phyloP scores from a whole-genome alignment of 2,113 vertebrate species.

The Sceloporus tristichus region DNA sequence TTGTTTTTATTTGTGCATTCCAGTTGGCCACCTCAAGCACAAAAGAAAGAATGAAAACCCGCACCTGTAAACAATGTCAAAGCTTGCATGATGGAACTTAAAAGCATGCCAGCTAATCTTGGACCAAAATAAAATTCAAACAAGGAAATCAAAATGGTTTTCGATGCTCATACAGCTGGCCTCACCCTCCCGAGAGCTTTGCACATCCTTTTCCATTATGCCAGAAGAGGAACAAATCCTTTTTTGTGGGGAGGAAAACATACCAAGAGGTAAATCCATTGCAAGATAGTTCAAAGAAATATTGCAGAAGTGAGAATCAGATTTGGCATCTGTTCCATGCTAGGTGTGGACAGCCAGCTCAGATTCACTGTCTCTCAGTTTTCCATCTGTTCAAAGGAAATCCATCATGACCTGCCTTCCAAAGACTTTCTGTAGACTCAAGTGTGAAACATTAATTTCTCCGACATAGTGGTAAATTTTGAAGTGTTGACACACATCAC shows the following conservation, averaged over 20 bases:
- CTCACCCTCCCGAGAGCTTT: not conserved
- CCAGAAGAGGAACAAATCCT: not conserved
- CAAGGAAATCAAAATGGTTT: not conserved
- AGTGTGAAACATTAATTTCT: not conserved
- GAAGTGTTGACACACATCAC: not conserved
- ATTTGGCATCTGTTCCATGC: not conserved
- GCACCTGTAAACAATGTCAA: not conserved
- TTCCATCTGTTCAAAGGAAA: not conserved
- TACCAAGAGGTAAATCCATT: not conserved
- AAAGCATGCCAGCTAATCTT: not conserved
- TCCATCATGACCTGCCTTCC: not conserved
- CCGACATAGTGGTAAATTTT: too few species aligned
- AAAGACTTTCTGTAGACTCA: not conserved
- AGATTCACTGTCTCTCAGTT: not conserved
- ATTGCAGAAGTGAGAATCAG: not conserved
- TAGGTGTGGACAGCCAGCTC: not conserved
- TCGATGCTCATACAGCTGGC: not conserved
- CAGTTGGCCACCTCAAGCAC: not conserved
- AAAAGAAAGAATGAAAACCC: not conserved
- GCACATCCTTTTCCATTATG: not conserved
- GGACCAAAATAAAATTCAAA: constrained; percentile 14
- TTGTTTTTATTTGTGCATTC: constrained; percentile 13
- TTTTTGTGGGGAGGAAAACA: not conserved
- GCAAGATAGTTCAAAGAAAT: not conserved
- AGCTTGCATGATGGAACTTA: too few species aligned